phyloP scores from a whole-genome alignment of 2,888 invertebrate genomes.

The Agelastica alni region DNA sequence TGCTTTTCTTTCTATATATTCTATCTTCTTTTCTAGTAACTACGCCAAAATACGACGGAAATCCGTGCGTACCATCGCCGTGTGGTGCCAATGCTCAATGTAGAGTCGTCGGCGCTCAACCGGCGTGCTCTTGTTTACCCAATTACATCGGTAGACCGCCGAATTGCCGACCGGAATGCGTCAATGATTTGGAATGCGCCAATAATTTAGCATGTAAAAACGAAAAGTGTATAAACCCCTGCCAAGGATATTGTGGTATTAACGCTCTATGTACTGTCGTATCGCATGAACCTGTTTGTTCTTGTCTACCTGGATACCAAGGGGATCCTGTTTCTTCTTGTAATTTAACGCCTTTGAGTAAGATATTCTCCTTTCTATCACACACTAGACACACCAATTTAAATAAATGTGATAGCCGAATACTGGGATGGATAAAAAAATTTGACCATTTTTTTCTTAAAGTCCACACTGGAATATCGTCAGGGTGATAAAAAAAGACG shows the following conservation, averaged over 20 bases:
- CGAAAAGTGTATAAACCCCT: slow-evolving; percentile 83
- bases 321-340: slow-evolving; percentile 75
- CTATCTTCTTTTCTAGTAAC: slow-evolving; percentile 54
- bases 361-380: slow-evolving; percentile 37
- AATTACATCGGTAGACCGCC: slow-evolving; percentile 85
- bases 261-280: slow-evolving; percentile 83
- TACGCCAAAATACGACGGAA: slow-evolving; percentile 55
- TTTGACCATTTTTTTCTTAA: too few relatives aligned
- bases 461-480: too few relatives aligned
- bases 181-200: slow-evolving; percentile 79
- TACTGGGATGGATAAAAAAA: too few relatives aligned
- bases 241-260: slow-evolving; percentile 76
- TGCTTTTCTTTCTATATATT: slow-evolving; percentile 20
- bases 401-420: too few relatives aligned
- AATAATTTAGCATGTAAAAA: slow-evolving; percentile 80
- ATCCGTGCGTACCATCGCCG: slow-evolving; percentile 80
- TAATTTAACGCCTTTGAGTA: slow-evolving; percentile 51
- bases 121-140: slow-evolving; percentile 81
- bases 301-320: slow-evolving; percentile 79
- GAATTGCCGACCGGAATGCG: slow-evolving; percentile 84
- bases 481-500: too few relatives aligned
- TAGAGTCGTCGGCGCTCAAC: slow-evolving; percentile 76
- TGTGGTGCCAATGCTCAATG: slow-evolving; percentile 85
- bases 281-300: slow-evolving; percentile 80
- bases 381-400: too few relatives aligned